Base-by-base conservation (phyloP, 2,888 invertebrate species). In the Acleris literana region DNA sequence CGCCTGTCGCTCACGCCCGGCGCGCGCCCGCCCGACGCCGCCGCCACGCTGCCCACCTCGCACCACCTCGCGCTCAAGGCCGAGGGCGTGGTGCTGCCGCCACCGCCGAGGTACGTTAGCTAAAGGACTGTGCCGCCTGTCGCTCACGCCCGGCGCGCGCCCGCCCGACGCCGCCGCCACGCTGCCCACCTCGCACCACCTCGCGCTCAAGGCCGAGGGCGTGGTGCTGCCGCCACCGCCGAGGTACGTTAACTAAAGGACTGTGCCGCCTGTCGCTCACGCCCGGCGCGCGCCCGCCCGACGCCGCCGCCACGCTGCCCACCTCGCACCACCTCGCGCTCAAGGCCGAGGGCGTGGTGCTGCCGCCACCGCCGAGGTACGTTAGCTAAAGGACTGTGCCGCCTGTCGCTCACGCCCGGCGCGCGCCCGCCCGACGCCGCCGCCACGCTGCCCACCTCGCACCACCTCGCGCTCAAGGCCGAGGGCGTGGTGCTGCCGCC, bases 341-440 rank as follows among this genome's bases (percentile, higher is more conserved):
- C 25, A 98, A 98, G 92, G 97, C 99, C 2, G 99, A 99, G 87
- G 99, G 99, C 0, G 98, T 99, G 1, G 94, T 98, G 56, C 95
- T 77, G 95, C 97, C 69, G 48, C 76, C 82, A 94, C 95, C 69
- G 95, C 97, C 68, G 94, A 95, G 74, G 93, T 97, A 43, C 95
- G 94, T 2, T 13, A 13, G 16, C n/a, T 9, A 7, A 18, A 20
- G 17, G 44, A 11, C 13, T 39, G 39, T 39, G 20, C 20, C 20
- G 20, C 1, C 2, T 20, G 2, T 20, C 20, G 20, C 1, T 20
- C 1, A 2, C 20, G 20, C 20, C n/a, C n/a, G n/a, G n/a, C n/a
- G n/a, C n/a, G n/a, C n/a, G n/a, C n/a, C n/a, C n/a, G n/a, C n/a
- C 20, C 1, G 20, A 20, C 20, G 2, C 20, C 20, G 20, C 2